Conservation (phyloP, 1,140 invertebrate genomes). For the Lucilia sericata region DNA sequence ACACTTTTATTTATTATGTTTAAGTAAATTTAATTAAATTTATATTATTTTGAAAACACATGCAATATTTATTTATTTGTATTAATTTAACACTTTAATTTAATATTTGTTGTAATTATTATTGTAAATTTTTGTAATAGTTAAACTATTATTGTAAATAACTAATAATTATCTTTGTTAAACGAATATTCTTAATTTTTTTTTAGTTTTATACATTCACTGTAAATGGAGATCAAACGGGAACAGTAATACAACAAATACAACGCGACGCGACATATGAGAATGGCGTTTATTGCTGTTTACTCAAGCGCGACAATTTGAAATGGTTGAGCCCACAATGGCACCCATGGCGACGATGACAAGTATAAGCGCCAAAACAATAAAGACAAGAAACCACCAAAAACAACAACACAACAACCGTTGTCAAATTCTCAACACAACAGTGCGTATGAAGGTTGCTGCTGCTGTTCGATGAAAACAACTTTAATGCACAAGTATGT, state of each 20-base stretch:
- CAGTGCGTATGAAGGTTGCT: slow-evolving; percentile 1
- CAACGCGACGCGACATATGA: slow-evolving; percentile 32
- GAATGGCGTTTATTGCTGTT: slow-evolving; percentile 41
- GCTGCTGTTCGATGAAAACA: not conserved
- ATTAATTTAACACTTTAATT: too few relatives aligned
- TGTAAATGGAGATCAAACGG: slow-evolving; percentile 10
- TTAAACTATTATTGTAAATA: not conserved
- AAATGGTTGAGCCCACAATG: slow-evolving; percentile 42
- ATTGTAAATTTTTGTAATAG: not conserved
- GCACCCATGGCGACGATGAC: slow-evolving; percentile 38
- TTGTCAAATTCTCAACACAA: slow-evolving; percentile 27
- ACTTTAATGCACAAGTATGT: not conserved
- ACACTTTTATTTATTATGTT: too few relatives aligned
- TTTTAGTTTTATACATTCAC: not conserved
- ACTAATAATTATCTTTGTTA: slow-evolving; percentile 17
- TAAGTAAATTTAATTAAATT: too few relatives aligned
- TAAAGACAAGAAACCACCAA: slow-evolving; percentile 2
- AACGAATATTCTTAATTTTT: not conserved
- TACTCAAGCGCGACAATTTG: slow-evolving; percentile 40
- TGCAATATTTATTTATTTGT: too few relatives aligned
- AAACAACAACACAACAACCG: slow-evolving; percentile 24
- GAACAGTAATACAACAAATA: not conserved
- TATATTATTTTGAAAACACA: too few relatives aligned
- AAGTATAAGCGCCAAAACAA: slow-evolving; percentile 33
- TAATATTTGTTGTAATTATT: too few relatives aligned